Conservation (phyloP, 1,140 invertebrate species). For the Euwallacea similis region DNA sequence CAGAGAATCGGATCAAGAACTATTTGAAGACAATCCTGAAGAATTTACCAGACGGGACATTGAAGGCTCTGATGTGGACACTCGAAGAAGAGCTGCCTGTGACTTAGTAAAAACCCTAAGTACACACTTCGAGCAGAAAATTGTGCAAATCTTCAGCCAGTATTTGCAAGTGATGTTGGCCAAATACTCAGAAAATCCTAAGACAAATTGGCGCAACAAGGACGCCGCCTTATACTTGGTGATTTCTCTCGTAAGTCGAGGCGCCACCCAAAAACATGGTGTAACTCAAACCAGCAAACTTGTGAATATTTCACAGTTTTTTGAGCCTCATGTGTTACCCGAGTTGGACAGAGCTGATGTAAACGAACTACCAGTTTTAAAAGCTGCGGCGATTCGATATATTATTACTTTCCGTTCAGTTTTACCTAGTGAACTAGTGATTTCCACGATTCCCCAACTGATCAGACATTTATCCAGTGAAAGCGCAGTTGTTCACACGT, state of each 20-base stretch:
- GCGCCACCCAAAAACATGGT: constrained; percentile 87
- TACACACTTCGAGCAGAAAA: constrained; percentile 86
- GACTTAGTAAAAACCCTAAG: constrained; percentile 92
- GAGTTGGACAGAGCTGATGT: constrained; percentile 82
- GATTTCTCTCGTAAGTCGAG: constrained; percentile 89
- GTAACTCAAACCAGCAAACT: constrained; percentile 88
- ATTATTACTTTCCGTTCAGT: constrained; percentile 93
- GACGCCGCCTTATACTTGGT: constrained; percentile 96
- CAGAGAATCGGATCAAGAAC: constrained; percentile 87
- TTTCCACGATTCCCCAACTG: constrained; percentile 75
- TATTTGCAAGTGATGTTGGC: constrained; percentile 81
- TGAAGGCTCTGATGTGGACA: constrained; percentile 98
- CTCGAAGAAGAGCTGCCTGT: constrained; percentile 89
- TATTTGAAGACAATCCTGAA: constrained; percentile 97
- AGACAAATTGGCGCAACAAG: constrained; percentile 86
- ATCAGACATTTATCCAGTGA: constrained; percentile 71
- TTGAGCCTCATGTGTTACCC: constrained; percentile 77
- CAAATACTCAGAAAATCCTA: constrained; percentile 76
- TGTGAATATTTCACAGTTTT: constrained; percentile 89
- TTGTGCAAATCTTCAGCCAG: constrained; percentile 89
- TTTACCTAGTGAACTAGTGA: constrained; percentile 75
- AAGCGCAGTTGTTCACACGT: constrained; percentile 90
- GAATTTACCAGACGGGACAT: constrained; percentile 97
- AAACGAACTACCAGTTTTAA: constrained; percentile 85
- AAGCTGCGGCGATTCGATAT: constrained; percentile 95